Base-by-base conservation (phyloP, 2,888 invertebrate genomes). In the Dendrolimus pini region DNA sequence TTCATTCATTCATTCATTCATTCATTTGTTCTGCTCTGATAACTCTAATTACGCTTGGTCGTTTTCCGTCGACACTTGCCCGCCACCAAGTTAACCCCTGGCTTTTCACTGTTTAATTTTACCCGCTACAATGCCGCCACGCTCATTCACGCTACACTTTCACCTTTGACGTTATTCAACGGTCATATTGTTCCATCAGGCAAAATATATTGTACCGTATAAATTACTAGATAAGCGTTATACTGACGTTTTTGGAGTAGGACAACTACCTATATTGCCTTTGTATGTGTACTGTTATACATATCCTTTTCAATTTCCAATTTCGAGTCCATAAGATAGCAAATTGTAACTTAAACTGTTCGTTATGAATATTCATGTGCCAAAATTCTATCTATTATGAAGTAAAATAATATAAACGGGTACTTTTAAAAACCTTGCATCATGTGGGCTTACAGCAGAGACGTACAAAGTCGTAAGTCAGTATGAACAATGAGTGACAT, bases 21-120 rank as follows among this genome's bases (percentile, higher is more conserved):
- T n/a, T n/a, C n/a, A n/a, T n/a, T n/a, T n/a, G n/a, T 88, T 87
- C 79, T 80, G 89, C 88, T 89, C 90, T 89, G 84, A 90, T 89
- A 88, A 89, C 84, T 85, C 82, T 89, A 89, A 90, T 89, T 89
- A 85, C 85, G 79, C 70, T 82, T 80, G 71, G 78, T 80, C 76
- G 81, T 88, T 89, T 86, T 85, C 87, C 87, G 83, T 88, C 83
- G 85, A 83, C 85, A 85, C 85, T 85, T 74, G 77, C 71, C 74
- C 72, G 74, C 77, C 81, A 76, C 75, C 68, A 74, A 75, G 72
- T 82, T 87, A 86, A 89, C 89, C 88, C 84, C 78, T 85, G 81
- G 80, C 82, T 85, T 85, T 86, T 83, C 83, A 78, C 83, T 79
- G 73, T 72, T 73, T 80, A 78, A 80, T 85, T 83, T 84, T 82